These are phyloP conservation scores for Cepphus grylle DNA, from an alignment of 2,113 vertebrate genomes.

Conservation along the genomic window DNA sequence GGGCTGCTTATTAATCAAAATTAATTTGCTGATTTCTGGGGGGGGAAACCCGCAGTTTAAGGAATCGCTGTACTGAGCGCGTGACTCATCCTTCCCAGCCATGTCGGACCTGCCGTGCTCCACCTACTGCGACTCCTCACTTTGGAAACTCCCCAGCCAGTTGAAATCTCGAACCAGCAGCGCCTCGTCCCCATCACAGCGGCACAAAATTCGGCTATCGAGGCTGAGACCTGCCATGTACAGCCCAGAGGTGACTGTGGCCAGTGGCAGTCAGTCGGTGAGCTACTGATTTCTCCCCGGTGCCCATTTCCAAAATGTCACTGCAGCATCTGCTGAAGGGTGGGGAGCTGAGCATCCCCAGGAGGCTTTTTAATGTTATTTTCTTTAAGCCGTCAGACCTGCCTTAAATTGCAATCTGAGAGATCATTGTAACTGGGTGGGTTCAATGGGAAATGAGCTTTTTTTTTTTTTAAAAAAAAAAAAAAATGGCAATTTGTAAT, in stretches of 20 bases:
- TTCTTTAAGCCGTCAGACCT: background rate
- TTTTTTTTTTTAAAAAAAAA: background rate
- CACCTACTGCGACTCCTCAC: too few relatives aligned
- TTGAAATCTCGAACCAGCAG: background rate
- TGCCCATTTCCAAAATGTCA: background rate
- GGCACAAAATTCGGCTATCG: rapidly evolving
- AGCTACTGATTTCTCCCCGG: background rate
- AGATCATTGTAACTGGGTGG: background rate
- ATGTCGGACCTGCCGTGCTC: background rate
- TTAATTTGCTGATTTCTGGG: background rate
- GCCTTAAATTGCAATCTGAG: background rate
- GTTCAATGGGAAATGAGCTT: background rate
- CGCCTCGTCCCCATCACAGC: background rate
- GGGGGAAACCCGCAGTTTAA: rapidly evolving
- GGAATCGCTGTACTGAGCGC: rapidly evolving
- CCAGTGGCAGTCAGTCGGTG: background rate
- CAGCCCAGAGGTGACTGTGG: background rate
- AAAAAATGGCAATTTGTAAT: background rate
- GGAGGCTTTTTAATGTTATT: background rate
- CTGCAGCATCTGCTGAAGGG: background rate
- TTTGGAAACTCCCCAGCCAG: background rate
- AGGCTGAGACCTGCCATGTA: background rate
- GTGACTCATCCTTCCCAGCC: background rate
- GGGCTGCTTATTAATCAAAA: background rate
- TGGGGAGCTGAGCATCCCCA: background rate